Evolutionary conservation across 2,888 invertebrate genomes (phyloP).

Genomic region (Sinhomidia bicolor): DNA sequence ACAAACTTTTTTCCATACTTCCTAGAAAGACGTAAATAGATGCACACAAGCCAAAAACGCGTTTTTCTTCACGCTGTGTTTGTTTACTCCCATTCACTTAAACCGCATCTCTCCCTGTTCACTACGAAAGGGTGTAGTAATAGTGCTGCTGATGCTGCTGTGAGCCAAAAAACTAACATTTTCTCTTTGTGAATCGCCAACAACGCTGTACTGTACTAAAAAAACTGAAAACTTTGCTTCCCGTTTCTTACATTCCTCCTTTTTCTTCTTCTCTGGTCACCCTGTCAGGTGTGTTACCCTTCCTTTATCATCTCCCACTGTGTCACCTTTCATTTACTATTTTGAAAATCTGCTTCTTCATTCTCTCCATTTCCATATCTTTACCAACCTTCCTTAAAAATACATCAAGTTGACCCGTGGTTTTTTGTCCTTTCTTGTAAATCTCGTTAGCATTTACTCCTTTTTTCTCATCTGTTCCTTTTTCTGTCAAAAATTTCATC

Average conservation of each 20-base stretch:
- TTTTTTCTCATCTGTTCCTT: too few relatives aligned
- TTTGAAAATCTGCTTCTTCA: too few relatives aligned
- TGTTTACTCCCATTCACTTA: slow-evolving; percentile 12
- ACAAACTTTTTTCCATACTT: background rate
- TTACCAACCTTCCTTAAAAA: too few relatives aligned
- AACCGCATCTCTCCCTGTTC: background rate
- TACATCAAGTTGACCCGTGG: too few relatives aligned
- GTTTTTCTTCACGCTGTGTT: slow-evolving; percentile 16
- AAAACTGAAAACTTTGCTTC: background rate
- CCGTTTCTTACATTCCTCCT: background rate
- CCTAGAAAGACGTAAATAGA: background rate
- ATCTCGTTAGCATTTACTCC: too few relatives aligned
- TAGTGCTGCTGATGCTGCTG: too few relatives aligned
- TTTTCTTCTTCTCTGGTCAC: background rate
- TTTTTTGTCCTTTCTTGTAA: too few relatives aligned
- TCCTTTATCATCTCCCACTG: background rate
- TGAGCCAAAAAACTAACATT: background rate
- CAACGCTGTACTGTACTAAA: background rate
- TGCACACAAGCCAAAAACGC: background rate
- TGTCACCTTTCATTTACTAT: background rate
- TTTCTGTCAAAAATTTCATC: too few relatives aligned
- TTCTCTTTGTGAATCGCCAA: background rate
- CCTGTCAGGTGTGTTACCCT: slow-evolving; percentile 8
- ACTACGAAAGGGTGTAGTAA: too few relatives aligned
- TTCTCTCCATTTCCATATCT: too few relatives aligned